phyloP scores from a whole-genome alignment of 2,113 vertebrate species.

The Synodontis membranacea region DNA sequence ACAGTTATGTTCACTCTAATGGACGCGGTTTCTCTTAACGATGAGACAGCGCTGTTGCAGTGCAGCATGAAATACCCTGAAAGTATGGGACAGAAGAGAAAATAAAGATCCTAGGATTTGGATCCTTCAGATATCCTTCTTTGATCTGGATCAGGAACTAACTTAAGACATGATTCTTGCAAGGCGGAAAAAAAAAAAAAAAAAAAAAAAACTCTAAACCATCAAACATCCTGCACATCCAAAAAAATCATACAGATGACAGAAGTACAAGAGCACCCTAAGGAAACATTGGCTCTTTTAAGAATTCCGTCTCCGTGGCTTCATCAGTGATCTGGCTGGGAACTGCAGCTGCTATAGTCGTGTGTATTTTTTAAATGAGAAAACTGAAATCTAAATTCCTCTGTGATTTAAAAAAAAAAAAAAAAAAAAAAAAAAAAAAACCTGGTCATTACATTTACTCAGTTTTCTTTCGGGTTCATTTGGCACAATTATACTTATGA shows the following conservation, averaged over 20 bases:
- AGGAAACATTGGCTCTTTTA: neutral
- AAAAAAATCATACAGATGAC: conserved; percentile 5
- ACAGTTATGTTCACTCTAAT: neutral
- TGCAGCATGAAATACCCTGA: conserved; percentile 2
- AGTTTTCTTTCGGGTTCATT: neutral
- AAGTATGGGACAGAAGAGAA: neutral
- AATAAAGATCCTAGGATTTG: neutral
- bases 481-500: neutral
- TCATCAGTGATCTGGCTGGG: neutral
- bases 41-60: neutral
- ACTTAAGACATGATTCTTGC: neutral
- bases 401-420: neutral
- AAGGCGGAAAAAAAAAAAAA: neutral
- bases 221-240: conserved; percentile 1
- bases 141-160: conserved; percentile 23
- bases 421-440: neutral
- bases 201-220: neutral
- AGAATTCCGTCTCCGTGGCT: neutral
- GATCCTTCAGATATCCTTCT: neutral
- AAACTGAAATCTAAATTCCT: neutral
- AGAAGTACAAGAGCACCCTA: conserved; percentile 2
- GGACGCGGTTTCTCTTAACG: neutral
- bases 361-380: conserved; percentile 9
- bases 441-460: neutral
- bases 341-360: neutral